These are phyloP conservation scores for Pegoplata infirma DNA, from an alignment of 2,888 invertebrate species.

Conservation along the genomic window DNA sequence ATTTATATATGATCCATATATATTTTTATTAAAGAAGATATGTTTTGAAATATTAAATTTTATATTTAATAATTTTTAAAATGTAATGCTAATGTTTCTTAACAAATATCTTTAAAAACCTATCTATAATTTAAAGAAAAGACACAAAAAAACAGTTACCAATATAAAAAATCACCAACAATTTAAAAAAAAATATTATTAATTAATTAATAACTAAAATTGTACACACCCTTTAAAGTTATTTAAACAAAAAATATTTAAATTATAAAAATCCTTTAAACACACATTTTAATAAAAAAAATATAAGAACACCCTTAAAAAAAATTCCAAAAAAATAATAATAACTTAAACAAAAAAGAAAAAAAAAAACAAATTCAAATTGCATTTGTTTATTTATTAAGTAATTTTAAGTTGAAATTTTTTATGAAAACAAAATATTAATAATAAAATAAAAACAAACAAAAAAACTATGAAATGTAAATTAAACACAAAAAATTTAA, in stretches of 20 bases:
- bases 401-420: conserved; percentile 57
- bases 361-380: conserved; percentile 48
- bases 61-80: too few relatives aligned
- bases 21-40: too few relatives aligned
- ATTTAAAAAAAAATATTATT: neutral
- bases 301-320: conserved; percentile 6
- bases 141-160: conserved; percentile 28
- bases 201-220: neutral
- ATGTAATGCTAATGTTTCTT: too few relatives aligned
- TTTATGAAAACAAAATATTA: conserved; percentile 48
- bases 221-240: conserved; percentile 26
- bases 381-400: conserved; percentile 63
- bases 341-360: neutral
- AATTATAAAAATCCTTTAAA: conserved; percentile 5
- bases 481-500: conserved; percentile 28
- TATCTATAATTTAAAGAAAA: conserved; percentile 34
- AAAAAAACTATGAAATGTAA: conserved; percentile 39
- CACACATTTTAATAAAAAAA: conserved; percentile 2
- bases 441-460: conserved; percentile 16
- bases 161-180: conserved; percentile 51
- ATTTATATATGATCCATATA: too few relatives aligned
- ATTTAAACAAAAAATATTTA: conserved; percentile 15
- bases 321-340: conserved; percentile 11
- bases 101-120: neutral
- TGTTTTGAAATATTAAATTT: too few relatives aligned